A percentile compares a stretch with the other conserved stretches of the same genome.
These are phyloP conservation scores for Phortica magna DNA, from an alignment of 2,888 invertebrate genomes.

Conservation along the genomic window DNA sequence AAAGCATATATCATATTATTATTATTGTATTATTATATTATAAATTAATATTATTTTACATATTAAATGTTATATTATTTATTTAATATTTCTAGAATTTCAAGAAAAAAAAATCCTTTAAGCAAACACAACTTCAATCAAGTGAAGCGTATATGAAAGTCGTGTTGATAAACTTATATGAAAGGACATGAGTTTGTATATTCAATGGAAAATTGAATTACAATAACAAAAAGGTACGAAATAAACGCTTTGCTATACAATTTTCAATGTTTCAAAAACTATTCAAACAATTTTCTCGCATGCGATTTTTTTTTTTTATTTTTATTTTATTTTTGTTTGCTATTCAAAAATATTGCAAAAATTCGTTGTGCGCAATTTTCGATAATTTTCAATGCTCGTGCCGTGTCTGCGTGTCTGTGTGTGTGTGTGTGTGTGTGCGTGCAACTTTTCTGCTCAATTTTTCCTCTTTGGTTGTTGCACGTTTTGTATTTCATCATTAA, in stretches of 20 bases:
- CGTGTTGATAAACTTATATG: too few relatives aligned
- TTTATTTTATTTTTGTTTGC: background rate
- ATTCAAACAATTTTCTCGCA: constrained; percentile 3
- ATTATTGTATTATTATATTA: too few relatives aligned
- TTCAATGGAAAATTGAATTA: background rate
- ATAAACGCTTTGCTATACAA: constrained; percentile 8
- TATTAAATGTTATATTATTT: too few relatives aligned
- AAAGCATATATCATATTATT: too few relatives aligned
- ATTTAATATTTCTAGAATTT: too few relatives aligned
- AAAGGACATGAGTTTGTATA: too few relatives aligned
- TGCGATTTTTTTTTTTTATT: background rate
- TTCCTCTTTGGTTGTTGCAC: background rate
- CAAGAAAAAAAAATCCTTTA: too few relatives aligned
- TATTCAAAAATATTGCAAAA: background rate
- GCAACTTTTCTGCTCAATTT: background rate
- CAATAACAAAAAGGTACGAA: background rate
- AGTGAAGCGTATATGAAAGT: too few relatives aligned
- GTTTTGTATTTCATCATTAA: background rate
- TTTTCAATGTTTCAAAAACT: constrained; percentile 8
- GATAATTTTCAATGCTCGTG: background rate
- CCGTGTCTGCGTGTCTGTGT: background rate
- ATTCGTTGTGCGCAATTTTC: background rate
- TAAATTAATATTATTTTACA: too few relatives aligned
- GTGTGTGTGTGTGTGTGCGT: background rate
- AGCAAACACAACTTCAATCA: too few relatives aligned